Conservation (phyloP, 2,113 vertebrate genomes). For the Empidonax traillii region DNA sequence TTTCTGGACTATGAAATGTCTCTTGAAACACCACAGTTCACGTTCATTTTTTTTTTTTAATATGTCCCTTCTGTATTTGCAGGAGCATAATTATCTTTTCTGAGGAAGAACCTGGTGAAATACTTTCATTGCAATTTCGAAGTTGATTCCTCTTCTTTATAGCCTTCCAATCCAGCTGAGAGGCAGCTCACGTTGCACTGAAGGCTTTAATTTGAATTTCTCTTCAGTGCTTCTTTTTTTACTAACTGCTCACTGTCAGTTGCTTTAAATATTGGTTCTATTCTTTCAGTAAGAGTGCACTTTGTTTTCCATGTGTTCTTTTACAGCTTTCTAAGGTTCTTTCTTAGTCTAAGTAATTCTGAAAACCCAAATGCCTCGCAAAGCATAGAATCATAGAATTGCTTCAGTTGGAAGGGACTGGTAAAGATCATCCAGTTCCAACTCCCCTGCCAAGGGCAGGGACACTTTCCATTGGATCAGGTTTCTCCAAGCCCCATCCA, state of each 20-base stretch:
- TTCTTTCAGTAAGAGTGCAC: neutral
- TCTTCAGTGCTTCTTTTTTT: neutral
- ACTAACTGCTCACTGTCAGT: neutral
- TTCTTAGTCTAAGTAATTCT: neutral
- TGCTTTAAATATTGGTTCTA: neutral
- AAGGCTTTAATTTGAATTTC: neutral
- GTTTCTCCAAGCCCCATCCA: neutral
- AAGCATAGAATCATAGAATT: neutral
- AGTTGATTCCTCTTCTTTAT: neutral
- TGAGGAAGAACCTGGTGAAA: conserved; percentile 1
- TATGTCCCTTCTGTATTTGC: neutral
- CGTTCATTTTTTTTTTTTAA: neutral
- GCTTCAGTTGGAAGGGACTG: neutral
- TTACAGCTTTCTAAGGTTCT: neutral
- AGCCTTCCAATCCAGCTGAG: neutral
- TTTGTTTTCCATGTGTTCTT: neutral
- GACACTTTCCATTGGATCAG: neutral
- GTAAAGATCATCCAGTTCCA: neutral
- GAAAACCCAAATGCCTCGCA: neutral
- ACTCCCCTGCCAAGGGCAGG: neutral
- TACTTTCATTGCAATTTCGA: neutral
- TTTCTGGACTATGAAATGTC: neutral
- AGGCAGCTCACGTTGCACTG: neutral
- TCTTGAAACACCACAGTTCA: neutral
- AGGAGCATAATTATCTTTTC: neutral